phyloP scores from a whole-genome alignment of 2,888 invertebrate species.

The Lochmaea crataegi region DNA sequence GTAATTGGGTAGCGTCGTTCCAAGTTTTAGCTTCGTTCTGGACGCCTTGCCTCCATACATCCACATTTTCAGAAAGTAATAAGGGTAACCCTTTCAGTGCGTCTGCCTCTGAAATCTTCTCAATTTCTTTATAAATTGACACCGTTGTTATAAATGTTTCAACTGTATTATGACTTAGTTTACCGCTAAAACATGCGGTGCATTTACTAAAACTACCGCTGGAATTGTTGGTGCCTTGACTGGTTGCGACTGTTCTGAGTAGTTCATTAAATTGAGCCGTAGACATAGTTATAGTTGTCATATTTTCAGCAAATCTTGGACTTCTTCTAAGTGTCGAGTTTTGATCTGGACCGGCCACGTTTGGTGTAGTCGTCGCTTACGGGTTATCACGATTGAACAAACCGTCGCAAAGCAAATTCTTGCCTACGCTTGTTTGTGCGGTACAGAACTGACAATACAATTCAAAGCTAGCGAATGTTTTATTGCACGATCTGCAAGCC shows the following conservation, averaged over 20 bases:
- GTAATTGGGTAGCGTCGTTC: slow-evolving; percentile 31
- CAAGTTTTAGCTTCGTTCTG: slow-evolving; percentile 32
- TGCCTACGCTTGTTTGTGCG: not conserved
- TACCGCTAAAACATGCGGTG: no score
- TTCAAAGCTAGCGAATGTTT: not conserved
- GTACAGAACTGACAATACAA: not conserved
- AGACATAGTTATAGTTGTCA: no score
- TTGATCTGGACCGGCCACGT: no score
- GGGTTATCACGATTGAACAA: no score
- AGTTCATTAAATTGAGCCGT: not conserved
- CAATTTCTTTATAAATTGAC: not conserved
- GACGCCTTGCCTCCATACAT: slow-evolving; percentile 35
- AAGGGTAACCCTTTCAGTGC: slow-evolving; percentile 38
- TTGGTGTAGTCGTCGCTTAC: no score
- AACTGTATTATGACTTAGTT: no score
- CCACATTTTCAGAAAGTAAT: slow-evolving; percentile 24
- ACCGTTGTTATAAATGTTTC: no score
- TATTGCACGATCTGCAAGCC: not conserved
- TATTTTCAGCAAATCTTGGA: no score
- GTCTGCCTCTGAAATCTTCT: slow-evolving; percentile 37
- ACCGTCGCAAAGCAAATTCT: no score
- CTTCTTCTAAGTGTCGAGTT: no score
- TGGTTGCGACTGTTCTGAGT: no score
- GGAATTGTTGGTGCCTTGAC: no score
- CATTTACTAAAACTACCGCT: not conserved